Base-by-base conservation (phyloP, 2,888 invertebrate species). In the Mamestra brassicae region DNA sequence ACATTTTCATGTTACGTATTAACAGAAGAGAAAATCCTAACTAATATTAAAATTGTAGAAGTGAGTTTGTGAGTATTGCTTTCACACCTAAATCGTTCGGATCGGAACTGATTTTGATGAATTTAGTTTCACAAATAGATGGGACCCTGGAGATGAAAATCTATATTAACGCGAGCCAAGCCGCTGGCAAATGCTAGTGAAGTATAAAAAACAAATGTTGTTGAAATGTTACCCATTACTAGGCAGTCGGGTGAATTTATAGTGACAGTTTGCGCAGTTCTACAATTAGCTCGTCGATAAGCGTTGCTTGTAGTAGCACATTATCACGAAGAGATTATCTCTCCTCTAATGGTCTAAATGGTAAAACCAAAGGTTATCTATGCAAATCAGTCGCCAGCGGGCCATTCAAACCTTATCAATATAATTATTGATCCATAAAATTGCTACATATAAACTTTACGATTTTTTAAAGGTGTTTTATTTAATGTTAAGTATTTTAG, bases 251-350 rank as follows among this genome's bases (percentile, higher is more conserved):
- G n/a, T 26, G 15, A 36, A 52, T 75, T 52, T 52, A 62, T 57
- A 15, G 65, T 6, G 67, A 17, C 75, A 66, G 52, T 42, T 74
- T 3, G n/a, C 55, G 5, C n/a, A 38, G 55, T 11, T 63, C 13
- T 5, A 58, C 81, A 81, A 67, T 78, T 81, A 81, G 67, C 81
- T n/a, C 10, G 11, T 34, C 15, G 74, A 64, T 64, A 64, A 54
- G 54, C 50, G 47, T 42, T 42, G 42, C 50, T 42, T 65, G n/a
- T 65, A 80, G 42, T 11, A 65, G 36, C 11, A 58, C 52, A 50
- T 64, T 63, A 52, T 36, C 38, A 38, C 58, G 52, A 11, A 36
- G 17, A 11, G 58, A 38, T 47, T 60, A 61, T 54, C 26, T 60
- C 52, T 17, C 26, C 13, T 55, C 34, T 64, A 80, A 60, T 61